Conservation (phyloP, 2,888 invertebrate species). For the Cordilura impudica region DNA sequence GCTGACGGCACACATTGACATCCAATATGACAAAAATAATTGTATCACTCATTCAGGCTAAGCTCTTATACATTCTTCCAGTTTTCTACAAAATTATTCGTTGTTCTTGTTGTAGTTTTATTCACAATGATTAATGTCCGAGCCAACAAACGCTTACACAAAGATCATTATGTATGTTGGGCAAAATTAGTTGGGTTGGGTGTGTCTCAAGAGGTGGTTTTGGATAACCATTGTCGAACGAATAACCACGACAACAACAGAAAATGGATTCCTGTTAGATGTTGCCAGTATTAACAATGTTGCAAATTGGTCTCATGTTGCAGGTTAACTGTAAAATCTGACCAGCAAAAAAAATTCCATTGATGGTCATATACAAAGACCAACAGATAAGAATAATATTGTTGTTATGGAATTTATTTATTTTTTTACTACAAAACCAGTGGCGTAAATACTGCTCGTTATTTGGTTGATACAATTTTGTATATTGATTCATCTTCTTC, state of each 20-base stretch:
- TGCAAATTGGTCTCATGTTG: conserved; percentile 59
- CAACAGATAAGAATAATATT: not conserved
- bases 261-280: conserved; percentile 39
- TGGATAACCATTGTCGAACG: conserved; percentile 15
- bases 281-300: conserved; percentile 45
- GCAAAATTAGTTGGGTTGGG: conserved; percentile 49
- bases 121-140: conserved; percentile 53
- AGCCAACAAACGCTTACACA: conserved; percentile 33
- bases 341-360: not conserved
- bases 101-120: conserved; percentile 12
- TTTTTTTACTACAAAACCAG: not conserved
- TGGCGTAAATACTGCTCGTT: too few relatives aligned
- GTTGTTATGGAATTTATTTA: conserved; percentile 1
- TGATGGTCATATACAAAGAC: not conserved
- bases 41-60: not conserved
- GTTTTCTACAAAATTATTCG: conserved; percentile 4
- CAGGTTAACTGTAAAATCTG: conserved; percentile 47
- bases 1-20: not conserved
- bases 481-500: too few relatives aligned
- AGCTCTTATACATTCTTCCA: not conserved
- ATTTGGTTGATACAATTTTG: too few relatives aligned
- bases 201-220: conserved; percentile 53
- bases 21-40: conserved; percentile 10
- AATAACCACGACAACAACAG: not conserved
- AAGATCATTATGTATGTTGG: conserved; percentile 36